Evolutionary conservation across 2,113 vertebrate species (phyloP).

Genomic region (Myrmophylax atrothorax): DNA sequence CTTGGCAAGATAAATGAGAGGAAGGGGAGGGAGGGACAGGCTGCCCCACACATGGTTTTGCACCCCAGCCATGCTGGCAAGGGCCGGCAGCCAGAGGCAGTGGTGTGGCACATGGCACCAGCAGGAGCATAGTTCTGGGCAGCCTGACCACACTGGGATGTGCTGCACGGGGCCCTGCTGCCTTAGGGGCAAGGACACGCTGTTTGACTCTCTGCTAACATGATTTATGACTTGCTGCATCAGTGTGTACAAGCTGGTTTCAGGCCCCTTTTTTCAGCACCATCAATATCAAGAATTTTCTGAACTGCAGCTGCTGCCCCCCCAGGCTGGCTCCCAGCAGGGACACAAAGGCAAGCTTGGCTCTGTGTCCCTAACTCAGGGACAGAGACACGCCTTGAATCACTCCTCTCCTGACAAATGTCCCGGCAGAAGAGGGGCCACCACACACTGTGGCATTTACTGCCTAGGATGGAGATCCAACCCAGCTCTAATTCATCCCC

Average conservation of each 20-base stretch:
- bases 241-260: not conserved
- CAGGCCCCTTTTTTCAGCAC: not conserved
- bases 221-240: not conserved
- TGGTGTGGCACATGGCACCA: not conserved
- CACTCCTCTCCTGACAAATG: not conserved
- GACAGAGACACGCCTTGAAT: not conserved
- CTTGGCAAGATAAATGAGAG: fast-evolving
- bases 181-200: fast-evolving
- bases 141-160: not conserved
- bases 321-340: not conserved
- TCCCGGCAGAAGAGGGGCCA: not conserved
- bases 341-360: not conserved
- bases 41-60: fast-evolving
- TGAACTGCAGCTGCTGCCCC: not conserved
- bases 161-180: not conserved
- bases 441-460: not conserved
- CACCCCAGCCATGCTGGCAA: fast-evolving
- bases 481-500: not conserved
- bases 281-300: not conserved
- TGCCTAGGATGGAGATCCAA: not conserved
- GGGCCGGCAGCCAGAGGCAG: not conserved
- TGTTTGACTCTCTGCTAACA: not conserved
- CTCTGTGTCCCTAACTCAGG: not conserved
- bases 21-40: not conserved
- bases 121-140: not conserved